A percentile compares a stretch with the other conserved stretches of the same genome.
phyloP scores from a whole-genome alignment of 2,888 invertebrate species.

The Ferrisia virgata region DNA sequence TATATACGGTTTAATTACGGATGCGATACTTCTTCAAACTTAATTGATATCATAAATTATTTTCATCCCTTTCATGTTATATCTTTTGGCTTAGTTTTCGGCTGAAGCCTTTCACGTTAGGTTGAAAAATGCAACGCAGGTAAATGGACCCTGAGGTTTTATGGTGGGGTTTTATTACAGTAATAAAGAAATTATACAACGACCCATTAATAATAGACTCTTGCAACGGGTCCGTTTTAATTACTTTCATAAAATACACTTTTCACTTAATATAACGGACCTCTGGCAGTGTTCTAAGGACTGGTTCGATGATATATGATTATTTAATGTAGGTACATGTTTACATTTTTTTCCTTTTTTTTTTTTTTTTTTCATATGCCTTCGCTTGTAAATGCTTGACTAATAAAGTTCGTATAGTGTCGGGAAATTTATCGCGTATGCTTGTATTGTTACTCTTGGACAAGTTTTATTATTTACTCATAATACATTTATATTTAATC shows the following conservation, averaged over 20 bases:
- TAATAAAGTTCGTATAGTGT: neutral
- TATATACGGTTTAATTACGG: conserved; percentile 36
- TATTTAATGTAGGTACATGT: conserved; percentile 12
- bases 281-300: neutral
- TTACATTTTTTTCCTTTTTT: neutral
- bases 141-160: conserved; percentile 37
- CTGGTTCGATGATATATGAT: conserved; percentile 22
- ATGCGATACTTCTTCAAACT: conserved; percentile 21
- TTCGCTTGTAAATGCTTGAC: neutral
- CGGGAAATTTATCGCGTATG: neutral
- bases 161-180: conserved; percentile 32
- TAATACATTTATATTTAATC: too few relatives aligned
- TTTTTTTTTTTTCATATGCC: neutral
- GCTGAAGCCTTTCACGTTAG: neutral
- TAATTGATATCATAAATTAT: conserved; percentile 39
- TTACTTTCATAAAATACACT: conserved; percentile 41
- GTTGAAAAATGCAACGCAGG: conserved; percentile 29
- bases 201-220: conserved; percentile 32
- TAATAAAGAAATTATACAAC: conserved; percentile 39
- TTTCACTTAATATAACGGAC: conserved; percentile 36
- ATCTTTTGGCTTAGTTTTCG: conserved; percentile 10
- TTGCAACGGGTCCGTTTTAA: conserved; percentile 34
- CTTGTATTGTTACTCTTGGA: neutral
- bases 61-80: conserved; percentile 5
- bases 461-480: too few relatives aligned